Evolutionary conservation across 2,888 invertebrate species (phyloP).

Genomic region (Gasteruption jaculator): DNA sequence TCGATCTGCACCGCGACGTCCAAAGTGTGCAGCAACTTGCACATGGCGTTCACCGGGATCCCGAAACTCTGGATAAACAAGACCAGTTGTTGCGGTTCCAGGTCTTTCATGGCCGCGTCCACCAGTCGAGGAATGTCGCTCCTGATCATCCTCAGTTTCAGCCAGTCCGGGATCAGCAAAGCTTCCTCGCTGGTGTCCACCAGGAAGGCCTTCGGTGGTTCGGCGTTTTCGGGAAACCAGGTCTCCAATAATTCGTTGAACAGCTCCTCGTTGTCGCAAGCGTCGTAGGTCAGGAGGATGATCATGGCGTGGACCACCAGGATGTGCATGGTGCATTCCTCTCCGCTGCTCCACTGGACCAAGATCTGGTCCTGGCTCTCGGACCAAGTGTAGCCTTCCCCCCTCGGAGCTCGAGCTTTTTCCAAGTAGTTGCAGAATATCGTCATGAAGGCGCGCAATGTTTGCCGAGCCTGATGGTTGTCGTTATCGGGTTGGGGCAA

Average conservation of each 20-base stretch:
- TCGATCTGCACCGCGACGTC: conserved; percentile 77
- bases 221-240: conserved; percentile 76
- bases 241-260: conserved; percentile 67
- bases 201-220: conserved; percentile 73
- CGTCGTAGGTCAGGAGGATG: conserved; percentile 71
- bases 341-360: conserved; percentile 73
- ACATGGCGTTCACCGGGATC: conserved; percentile 85
- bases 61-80: conserved; percentile 95
- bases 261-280: conserved; percentile 50
- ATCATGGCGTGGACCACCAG: conserved; percentile 81
- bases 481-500: conserved; percentile 59
- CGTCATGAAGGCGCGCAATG: conserved; percentile 66
- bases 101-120: conserved; percentile 78
- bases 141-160: conserved; percentile 81
- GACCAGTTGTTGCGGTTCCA: conserved; percentile 85
- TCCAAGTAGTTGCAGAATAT: conserved; percentile 74
- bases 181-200: conserved; percentile 80
- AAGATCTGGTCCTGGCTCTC: conserved; percentile 72
- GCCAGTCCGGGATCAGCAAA: conserved; percentile 85
- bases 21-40: conserved; percentile 71
- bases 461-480: conserved; percentile 51
- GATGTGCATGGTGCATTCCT: conserved; percentile 72
- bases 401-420: conserved; percentile 64
- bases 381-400: conserved; percentile 61
- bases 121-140: conserved; percentile 78